These are phyloP conservation scores for Nemurella pictetii DNA, from an alignment of 2,888 invertebrate genomes.

Conservation along the genomic window DNA sequence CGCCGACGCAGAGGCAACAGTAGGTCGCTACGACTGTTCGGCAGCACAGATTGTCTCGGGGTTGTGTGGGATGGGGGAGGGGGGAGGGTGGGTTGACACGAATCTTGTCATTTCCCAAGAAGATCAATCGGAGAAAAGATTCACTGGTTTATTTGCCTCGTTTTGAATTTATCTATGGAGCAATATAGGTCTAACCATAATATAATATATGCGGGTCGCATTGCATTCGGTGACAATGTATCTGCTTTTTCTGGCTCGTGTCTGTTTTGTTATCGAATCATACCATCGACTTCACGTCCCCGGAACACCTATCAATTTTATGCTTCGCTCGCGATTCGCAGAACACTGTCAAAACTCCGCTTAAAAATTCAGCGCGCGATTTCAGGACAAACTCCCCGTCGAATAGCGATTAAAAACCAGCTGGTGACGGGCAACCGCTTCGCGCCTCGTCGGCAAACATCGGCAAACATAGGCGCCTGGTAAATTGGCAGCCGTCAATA, in stretches of 20 bases:
- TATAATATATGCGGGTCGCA: neutral
- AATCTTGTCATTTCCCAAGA: neutral
- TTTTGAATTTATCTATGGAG: neutral
- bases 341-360: neutral
- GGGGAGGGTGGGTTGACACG: no score
- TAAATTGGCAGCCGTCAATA: neutral
- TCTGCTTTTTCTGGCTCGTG: no score
- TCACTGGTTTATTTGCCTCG: neutral
- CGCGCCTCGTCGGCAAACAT: neutral
- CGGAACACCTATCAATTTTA: neutral
- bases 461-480: neutral
- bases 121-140: neutral
- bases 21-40: neutral
- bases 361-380: neutral
- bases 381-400: neutral
- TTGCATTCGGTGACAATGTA: no score
- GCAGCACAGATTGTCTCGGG: neutral
- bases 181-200: neutral
- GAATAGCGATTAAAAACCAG: neutral
- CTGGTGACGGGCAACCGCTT: neutral
- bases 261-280: no score
- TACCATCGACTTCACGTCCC: no score
- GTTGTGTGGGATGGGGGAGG: no score
- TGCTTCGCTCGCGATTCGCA: neutral
- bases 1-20: neutral